These are phyloP conservation scores for Pachyramphus minor DNA, from an alignment of 2,113 vertebrate species.

Conservation along the genomic window DNA sequence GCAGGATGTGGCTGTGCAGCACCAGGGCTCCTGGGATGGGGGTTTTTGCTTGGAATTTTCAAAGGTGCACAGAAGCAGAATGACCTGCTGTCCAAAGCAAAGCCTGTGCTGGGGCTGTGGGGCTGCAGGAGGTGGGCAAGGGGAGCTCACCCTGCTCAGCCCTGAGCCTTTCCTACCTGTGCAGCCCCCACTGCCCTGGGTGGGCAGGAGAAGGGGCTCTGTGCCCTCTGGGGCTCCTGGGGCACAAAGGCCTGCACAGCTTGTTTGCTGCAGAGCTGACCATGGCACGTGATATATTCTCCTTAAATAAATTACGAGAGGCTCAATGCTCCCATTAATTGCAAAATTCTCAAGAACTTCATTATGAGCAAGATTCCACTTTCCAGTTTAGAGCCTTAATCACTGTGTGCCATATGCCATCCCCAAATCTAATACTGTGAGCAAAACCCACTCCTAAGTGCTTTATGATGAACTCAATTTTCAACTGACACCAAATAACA, in stretches of 20 bases:
- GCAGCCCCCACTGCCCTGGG: too few relatives aligned
- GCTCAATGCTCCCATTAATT: neutral
- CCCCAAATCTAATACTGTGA: neutral
- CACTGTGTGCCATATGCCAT: neutral
- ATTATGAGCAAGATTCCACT: neutral
- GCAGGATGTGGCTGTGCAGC: accelerated
- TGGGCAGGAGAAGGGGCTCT: neutral
- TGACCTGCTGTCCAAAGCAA: accelerated
- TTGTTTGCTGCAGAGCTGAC: neutral
- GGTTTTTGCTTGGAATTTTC: accelerated
- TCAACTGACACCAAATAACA: neutral
- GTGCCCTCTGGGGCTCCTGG: neutral
- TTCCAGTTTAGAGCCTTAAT: neutral
- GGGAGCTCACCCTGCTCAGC: accelerated
- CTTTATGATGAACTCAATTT: neutral
- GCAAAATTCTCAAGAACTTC: neutral
- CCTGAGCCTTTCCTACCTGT: neutral
- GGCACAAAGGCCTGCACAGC: neutral
- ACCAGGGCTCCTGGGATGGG: neutral
- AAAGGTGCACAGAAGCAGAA: neutral
- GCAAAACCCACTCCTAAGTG: neutral
- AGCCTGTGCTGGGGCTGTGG: accelerated
- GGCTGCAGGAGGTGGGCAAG: neutral
- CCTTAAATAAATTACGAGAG: neutral
- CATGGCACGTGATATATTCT: neutral